phyloP scores from a whole-genome alignment of 2,113 vertebrate species.

The Odocoileus hemionus region DNA sequence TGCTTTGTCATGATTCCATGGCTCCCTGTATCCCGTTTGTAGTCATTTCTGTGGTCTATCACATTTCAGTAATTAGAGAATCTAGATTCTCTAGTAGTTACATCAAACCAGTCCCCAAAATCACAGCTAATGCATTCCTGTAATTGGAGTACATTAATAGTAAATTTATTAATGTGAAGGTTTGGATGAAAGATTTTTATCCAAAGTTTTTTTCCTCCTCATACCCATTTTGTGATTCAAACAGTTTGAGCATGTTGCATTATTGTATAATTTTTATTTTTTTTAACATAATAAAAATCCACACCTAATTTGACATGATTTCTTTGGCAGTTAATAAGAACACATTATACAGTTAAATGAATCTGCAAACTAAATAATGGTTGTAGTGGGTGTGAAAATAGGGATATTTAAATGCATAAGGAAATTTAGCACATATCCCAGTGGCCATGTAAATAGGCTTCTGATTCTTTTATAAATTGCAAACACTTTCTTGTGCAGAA shows the following conservation, averaged over 20 bases:
- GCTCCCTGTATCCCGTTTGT: background rate
- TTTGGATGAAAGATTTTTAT: constrained; percentile 47
- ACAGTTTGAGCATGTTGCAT: background rate
- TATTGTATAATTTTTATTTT: background rate
- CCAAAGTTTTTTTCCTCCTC: background rate
- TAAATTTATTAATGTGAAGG: constrained; percentile 36
- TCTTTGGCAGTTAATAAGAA: constrained; percentile 58
- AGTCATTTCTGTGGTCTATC: background rate
- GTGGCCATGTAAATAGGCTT: constrained; percentile 53
- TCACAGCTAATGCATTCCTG: constrained; percentile 4
- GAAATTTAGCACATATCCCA: constrained; percentile 53
- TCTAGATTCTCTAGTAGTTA: background rate
- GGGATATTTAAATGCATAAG: constrained; percentile 75
- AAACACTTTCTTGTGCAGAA: constrained; percentile 22
- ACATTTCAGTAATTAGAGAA: constrained; percentile 26
- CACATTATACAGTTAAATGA: constrained; percentile 57
- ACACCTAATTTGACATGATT: constrained; percentile 64
- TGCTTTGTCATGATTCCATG: background rate
- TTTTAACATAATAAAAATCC: constrained; percentile 49
- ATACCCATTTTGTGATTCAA: constrained; percentile 1
- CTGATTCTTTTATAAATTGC: constrained; percentile 64
- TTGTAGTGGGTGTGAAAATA: constrained; percentile 67
- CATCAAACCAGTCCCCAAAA: background rate
- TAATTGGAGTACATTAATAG: constrained; percentile 1
- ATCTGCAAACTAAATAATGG: constrained; percentile 66